Conservation (phyloP, 2,113 vertebrate genomes). For the Ahaetulla prasina region DNA sequence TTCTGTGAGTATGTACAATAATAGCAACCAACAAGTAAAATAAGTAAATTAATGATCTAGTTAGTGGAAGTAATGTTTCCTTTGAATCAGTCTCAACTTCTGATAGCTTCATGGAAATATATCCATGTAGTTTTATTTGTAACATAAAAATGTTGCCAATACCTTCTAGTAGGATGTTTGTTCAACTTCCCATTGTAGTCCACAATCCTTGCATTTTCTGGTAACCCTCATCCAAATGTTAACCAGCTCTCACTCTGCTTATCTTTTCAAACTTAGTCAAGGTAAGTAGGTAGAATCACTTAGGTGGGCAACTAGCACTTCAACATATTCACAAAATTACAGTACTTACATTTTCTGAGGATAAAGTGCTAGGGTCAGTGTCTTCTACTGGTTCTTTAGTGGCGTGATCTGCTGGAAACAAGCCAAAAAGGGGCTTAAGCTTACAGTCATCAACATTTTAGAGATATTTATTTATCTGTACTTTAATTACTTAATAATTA, state of each 20-base stretch:
- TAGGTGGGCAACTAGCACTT: background rate
- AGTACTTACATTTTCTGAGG: slow-evolving; percentile 78
- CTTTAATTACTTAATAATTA: background rate
- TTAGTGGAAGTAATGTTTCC: background rate
- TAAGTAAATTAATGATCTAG: background rate
- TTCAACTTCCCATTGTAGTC: background rate
- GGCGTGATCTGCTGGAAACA: slow-evolving; percentile 66
- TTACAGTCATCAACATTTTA: background rate
- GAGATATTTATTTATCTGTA: background rate
- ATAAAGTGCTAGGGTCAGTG: slow-evolving; percentile 88
- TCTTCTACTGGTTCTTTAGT: slow-evolving; percentile 90
- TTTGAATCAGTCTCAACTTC: background rate
- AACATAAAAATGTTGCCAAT: background rate
- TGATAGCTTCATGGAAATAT: background rate
- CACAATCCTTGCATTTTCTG: background rate
- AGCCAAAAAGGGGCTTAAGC: slow-evolving; percentile 15
- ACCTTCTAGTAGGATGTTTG: background rate
- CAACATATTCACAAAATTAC: background rate
- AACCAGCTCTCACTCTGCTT: background rate
- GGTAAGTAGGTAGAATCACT: background rate
- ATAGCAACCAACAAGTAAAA: background rate
- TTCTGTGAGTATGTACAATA: background rate
- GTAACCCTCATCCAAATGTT: background rate
- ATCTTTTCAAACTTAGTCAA: background rate
- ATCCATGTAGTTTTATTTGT: background rate